Base-by-base conservation (phyloP, 2,888 invertebrate species). In the Tromatobia lineatoria region DNA sequence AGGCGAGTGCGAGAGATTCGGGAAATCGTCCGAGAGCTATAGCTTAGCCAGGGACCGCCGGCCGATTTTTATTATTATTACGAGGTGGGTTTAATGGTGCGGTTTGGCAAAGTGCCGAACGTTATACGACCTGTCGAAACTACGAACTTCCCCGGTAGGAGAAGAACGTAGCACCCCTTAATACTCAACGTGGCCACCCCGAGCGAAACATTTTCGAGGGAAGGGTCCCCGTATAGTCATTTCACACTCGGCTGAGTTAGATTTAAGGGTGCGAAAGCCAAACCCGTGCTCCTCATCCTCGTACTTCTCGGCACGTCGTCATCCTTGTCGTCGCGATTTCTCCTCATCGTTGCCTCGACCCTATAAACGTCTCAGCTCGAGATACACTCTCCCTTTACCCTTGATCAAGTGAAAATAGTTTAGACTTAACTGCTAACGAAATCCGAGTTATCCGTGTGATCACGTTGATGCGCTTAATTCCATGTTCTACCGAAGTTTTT, bases 161-260 rank as follows among this genome's bases (percentile, higher is more conserved):
- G 47, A 4, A 34, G 13, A 23, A 6, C 47, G 20, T 38, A 38
- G 20, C n/a, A 64, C 76, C 76, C 76, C 64, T 81, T 76, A 81
- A 75, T 75, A 57, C 59, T 45, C 76, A 23, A 34, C 71, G 52
- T 25, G 71, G 18, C 69, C 59, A 81, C 74, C 45, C 64, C 71
- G 57, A 42, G 23, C 76, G 52, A 81, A 47, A 47, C 64, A 57
- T 76, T 70, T 83, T 75, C 69, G n/a, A 67, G 71, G 59, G 75
- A 50, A 45, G 67, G 25, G 79, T 23, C 23, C 25, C 71, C 52
- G 34, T 34, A 71, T 71, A 86, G 86, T 84, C 83, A 86, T 87
- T 87, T 87, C 87, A 87, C 87, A 86, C 85, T 87, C 59, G 87
- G 80, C 86, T 87, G 85, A 78, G 66, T 83, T 82, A 82, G 82